Evolutionary conservation across 2,113 vertebrate species (phyloP).

Genomic region (Geococcyx californianus): DNA sequence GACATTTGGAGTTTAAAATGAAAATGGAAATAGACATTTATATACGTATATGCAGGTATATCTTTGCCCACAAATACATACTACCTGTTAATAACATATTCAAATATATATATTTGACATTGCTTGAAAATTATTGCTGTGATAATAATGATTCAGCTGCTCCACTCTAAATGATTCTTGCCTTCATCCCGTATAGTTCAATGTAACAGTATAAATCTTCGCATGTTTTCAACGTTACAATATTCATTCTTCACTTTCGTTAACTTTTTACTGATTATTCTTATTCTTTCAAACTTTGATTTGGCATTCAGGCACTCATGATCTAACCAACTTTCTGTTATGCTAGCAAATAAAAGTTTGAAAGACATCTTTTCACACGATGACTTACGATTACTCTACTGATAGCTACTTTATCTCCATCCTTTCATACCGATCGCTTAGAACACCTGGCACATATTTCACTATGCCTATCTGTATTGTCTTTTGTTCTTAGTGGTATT

Average conservation of each 20-base stretch:
- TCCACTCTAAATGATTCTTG: neutral
- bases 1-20: neutral
- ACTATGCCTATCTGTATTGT: accelerated
- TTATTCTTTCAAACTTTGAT: neutral
- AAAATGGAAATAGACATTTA: neutral
- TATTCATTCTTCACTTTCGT: neutral
- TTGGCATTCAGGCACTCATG: neutral
- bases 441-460: accelerated
- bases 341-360: neutral
- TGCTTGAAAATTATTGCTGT: neutral
- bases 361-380: neutral
- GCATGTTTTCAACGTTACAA: neutral
- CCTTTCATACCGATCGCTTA: neutral
- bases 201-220: neutral
- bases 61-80: neutral
- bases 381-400: neutral
- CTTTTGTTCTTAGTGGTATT: neutral
- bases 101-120: neutral
- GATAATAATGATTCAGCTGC: neutral
- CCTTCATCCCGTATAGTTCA: neutral
- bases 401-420: neutral
- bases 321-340: neutral
- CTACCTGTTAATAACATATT: accelerated
- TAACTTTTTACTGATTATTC: neutral
- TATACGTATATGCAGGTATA: neutral